A percentile compares a stretch with the other conserved stretches of the same genome.
phyloP scores from a whole-genome alignment of 2,888 invertebrate species.

The Gymnoscelis rufifasciata region DNA sequence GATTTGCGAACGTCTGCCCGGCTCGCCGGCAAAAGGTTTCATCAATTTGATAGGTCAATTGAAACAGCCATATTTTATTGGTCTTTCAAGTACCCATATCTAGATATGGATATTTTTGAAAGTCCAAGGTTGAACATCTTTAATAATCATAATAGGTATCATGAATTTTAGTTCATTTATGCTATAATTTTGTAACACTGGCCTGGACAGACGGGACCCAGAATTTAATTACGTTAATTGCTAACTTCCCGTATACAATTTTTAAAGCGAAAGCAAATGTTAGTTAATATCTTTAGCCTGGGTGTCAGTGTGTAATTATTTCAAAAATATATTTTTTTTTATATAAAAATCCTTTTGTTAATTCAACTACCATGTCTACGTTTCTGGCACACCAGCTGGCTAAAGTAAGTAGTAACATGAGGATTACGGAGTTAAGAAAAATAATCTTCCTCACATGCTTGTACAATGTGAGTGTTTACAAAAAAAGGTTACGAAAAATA shows the following conservation, averaged over 20 bases:
- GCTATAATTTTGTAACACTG: too few species aligned
- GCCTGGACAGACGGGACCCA: too few species aligned
- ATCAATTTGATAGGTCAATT: slow-evolving; percentile 19
- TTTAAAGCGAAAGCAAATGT: too few species aligned
- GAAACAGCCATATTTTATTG: slow-evolving; percentile 3
- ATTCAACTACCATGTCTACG: too few species aligned
- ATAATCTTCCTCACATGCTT: slow-evolving; percentile 3
- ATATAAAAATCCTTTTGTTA: too few species aligned
- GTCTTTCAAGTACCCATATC: not conserved
- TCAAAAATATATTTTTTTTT: too few species aligned
- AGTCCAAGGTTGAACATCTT: slow-evolving; percentile 2
- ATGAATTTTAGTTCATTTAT: too few species aligned
- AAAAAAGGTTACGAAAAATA: slow-evolving; percentile 13
- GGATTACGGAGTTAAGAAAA: not conserved
- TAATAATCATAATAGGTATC: too few species aligned
- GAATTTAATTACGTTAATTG: too few species aligned
- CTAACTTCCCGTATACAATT: too few species aligned
- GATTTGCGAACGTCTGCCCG: slow-evolving; percentile 12
- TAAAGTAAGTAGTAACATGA: not conserved
- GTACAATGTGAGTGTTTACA: slow-evolving; percentile 7
- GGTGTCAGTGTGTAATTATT: too few species aligned
- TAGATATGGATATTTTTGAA: not conserved
- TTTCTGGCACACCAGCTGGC: slow-evolving; percentile 1
- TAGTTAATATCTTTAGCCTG: too few species aligned
- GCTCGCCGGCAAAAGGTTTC: slow-evolving; percentile 9